phyloP scores from a whole-genome alignment of 2,113 vertebrate species.

The Sylvietta virens region DNA sequence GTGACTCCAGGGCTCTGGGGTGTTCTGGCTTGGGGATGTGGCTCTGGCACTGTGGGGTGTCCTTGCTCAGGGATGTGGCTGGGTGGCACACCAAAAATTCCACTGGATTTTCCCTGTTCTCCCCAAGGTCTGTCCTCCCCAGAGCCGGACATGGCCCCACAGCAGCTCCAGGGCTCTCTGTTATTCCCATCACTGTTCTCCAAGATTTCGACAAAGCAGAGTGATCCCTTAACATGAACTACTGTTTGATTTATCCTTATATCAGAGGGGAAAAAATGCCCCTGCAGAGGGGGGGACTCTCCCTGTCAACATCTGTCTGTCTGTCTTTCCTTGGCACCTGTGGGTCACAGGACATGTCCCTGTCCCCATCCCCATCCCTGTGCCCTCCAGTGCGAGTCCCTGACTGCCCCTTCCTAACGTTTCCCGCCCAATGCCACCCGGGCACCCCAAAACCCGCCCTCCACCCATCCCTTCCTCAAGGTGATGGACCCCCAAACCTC shows the following conservation, averaged over 20 bases:
- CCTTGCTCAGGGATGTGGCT: not conserved
- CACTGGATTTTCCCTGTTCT: not conserved
- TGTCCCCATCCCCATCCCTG: not conserved
- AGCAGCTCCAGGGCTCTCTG: not conserved
- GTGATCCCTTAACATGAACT: not conserved
- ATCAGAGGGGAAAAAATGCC: not conserved
- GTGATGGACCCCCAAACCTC: not conserved
- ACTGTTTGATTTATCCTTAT: not conserved
- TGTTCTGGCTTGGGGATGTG: not conserved
- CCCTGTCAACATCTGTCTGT: not conserved
- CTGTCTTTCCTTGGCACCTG: not conserved
- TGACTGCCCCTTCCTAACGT: too few relatives aligned
- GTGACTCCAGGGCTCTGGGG: not conserved
- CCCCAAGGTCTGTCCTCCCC: not conserved
- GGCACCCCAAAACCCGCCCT: not conserved
- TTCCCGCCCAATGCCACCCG: accelerated
- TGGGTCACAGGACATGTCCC: not conserved
- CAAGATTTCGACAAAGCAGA: not conserved
- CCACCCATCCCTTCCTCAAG: not conserved
- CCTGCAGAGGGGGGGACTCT: too few relatives aligned
- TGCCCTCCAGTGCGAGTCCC: not conserved
- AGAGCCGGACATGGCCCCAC: not conserved
- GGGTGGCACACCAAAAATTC: not conserved
- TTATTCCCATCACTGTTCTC: not conserved
- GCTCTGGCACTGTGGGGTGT: not conserved